phyloP scores from a whole-genome alignment of 2,888 invertebrate genomes.

The Schizotus pectinicornis region DNA sequence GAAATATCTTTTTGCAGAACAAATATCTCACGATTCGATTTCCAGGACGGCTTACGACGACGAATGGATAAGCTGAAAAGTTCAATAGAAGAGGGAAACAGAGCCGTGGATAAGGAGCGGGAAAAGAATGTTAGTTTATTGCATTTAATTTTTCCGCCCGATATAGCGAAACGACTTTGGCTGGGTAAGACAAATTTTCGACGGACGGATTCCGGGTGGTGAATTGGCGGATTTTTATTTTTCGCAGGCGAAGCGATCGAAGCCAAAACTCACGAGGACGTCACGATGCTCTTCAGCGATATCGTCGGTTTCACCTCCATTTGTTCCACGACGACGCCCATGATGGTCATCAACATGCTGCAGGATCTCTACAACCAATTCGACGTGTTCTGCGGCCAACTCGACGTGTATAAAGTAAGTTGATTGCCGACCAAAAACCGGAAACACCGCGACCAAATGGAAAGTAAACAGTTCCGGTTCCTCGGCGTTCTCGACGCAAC shows the following conservation, averaged over 20 bases:
- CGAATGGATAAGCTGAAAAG: conserved; percentile 94
- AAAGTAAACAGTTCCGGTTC: conserved; percentile 12
- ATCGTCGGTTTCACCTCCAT: conserved; percentile 97
- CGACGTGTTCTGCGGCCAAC: conserved; percentile 88
- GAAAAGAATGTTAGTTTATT: conserved; percentile 94
- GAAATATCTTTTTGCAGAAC: conserved; percentile 3
- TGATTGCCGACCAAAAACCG: background rate
- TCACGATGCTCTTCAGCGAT: conserved; percentile 95
- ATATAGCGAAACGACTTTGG: conserved; percentile 93
- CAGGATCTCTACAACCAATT: conserved; percentile 93
- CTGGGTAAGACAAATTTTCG: conserved; percentile 68
- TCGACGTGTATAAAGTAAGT: conserved; percentile 92
- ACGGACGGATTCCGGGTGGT: background rate
- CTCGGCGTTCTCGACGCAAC: conserved; percentile 1
- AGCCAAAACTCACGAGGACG: conserved; percentile 91
- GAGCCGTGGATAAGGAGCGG: conserved; percentile 89
- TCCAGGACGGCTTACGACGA: conserved; percentile 82
- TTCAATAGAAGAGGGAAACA: conserved; percentile 91
- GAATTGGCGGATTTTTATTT: background rate
- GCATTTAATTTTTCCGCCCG: conserved; percentile 93
- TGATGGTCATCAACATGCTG: conserved; percentile 95
- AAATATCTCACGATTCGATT: conserved; percentile 27
- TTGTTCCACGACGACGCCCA: conserved; percentile 92
- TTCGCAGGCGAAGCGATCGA: conserved; percentile 83
- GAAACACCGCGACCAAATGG: conserved; percentile 3